Evolutionary conservation across 2,113 vertebrate species (phyloP), one percentile per base, ranked within the genome.

Genomic region (Odocoileus virginianus): DNA sequence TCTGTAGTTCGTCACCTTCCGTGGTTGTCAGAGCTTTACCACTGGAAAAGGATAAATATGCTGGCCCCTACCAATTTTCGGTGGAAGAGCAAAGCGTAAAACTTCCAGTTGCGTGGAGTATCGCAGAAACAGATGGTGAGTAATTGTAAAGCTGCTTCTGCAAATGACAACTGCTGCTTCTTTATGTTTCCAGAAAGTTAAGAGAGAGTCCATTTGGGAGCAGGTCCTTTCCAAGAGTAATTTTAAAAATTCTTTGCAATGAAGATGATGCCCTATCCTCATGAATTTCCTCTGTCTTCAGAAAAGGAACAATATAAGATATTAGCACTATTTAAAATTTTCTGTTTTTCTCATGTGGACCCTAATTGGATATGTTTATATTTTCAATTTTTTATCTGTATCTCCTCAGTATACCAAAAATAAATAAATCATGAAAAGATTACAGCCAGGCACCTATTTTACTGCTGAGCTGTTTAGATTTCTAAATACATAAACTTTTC

Each of bases 101-200:
- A 47, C 97, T 99, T 19, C 95, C 27, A 4, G 98, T 94, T 3
- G 4, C 40, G 3, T 99, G 99, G 99, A 96, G 54, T 0, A 57
- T 98, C 64, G 97, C 98, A 61, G n/a, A 28, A 9, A 23, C 99
- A 71, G 99, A 99, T 52, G 99, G 99, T 99, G 96, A 98, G 98
- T 52, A 50, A 25, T 1, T 45, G 12, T 30, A 45, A 94, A 91
- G 33, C 11, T 30, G 57, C 25, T 61, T 79, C 47, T 27, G 7
- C 2, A 58, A 82, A 23, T 81, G 6, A 43, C 76, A 95, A 16
- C 21, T 45, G 47, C 4, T 33, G 9, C 45, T 90, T 87, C 57
- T 89, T 60, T 84, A 7, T 74, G 19, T 54, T 92, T 92, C 43
- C n/a, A 25, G 40, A 91, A 71, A 15, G 52, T 25, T 54, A 17